Evolutionary conservation across 1,140 invertebrate species (phyloP), one percentile per base, ranked within the genome.

Genomic region (Oryctes rhinoceros): DNA sequence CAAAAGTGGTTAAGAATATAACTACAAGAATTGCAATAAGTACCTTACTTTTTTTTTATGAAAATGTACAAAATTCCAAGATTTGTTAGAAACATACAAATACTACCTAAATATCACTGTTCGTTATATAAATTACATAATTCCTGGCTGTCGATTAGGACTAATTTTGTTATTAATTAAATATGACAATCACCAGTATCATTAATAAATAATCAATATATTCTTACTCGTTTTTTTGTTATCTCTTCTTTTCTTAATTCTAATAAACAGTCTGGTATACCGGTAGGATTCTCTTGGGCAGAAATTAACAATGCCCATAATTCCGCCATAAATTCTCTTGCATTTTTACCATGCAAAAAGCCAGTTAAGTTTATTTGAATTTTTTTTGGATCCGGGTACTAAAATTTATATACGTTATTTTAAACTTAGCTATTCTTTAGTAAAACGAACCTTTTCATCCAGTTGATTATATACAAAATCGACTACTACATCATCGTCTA

Each of bases 351-450:
- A 89, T 99, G 99, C 37, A 99, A 89, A 89, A 99, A 99, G 11
- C 99, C 99, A 49, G 98, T 99, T 85, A 99, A 90, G 89, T 99
- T 99, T 85, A 99, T 99, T 91, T 99, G 98, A 94, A 99, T 99
- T 88, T 98, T 96, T 88, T 97, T 97, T 53, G 97, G 97, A 91
- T 99, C 98, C 24, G 98, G 97, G 90, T 92, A 95, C 94, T 94
- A 88, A 78, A 78, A 78, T 59, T 59, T 44, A 87, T 87, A 83
- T 88, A 87, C 7, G 37, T 44, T 49, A 76, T 76, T 15, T 47
- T 3, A 59, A 15, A 48, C 47, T 15, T 76, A 30, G 30, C 20
- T 48, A 30, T 35, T 11, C 24, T 35, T 24, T 71, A 30, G 1
- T 15, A 30, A 80, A 80, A 77, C 47, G 15, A 53, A 96, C 95